Conservation (phyloP, 2,888 invertebrate genomes). For the Epinotia bilunana region DNA sequence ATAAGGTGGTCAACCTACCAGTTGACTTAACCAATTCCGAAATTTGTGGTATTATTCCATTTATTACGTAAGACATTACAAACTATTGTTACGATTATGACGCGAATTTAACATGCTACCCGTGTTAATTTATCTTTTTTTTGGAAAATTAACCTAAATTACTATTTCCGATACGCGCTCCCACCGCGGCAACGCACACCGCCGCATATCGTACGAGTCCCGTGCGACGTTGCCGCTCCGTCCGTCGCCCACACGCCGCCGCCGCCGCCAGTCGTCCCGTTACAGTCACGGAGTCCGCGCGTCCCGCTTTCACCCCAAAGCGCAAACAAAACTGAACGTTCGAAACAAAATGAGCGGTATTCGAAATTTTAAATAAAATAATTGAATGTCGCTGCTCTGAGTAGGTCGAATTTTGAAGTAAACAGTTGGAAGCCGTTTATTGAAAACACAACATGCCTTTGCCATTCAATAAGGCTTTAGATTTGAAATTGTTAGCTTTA, state of each 20-base stretch:
- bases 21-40: too few species aligned
- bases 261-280: constrained; percentile 46
- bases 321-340: not conserved
- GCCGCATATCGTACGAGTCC: constrained; percentile 32
- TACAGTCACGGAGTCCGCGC: constrained; percentile 32
- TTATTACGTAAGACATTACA: too few species aligned
- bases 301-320: not conserved
- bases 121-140: not conserved
- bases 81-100: too few species aligned
- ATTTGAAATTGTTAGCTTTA: constrained; percentile 65
- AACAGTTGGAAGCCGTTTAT: not conserved
- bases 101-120: too few species aligned
- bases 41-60: too few species aligned
- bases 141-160: not conserved
- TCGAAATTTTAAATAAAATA: constrained; percentile 2
- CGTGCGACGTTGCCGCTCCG: constrained; percentile 50
- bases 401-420: constrained; percentile 1
- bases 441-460: constrained; percentile 60
- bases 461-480: constrained; percentile 67
- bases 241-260: constrained; percentile 34
- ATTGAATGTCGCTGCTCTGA: not conserved
- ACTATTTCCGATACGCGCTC: not conserved
- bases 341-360: not conserved
- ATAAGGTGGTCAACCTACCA: too few species aligned
- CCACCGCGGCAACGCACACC: constrained; percentile 15